These are phyloP conservation scores for Microcebus murinus DNA, from an alignment of 2,113 vertebrate genomes.

Conservation along the genomic window DNA sequence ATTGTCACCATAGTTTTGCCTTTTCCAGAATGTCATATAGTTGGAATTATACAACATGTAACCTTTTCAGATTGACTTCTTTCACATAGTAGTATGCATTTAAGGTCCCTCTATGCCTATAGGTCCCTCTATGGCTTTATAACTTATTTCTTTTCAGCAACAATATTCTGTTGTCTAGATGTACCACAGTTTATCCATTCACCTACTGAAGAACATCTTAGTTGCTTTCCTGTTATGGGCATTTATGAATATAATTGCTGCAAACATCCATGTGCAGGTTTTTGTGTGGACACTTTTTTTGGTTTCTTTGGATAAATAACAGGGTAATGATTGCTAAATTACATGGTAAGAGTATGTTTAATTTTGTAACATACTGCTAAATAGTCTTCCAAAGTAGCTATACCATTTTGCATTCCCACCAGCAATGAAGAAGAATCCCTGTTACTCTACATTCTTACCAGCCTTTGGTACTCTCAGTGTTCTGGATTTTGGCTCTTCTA, in stretches of 20 bases:
- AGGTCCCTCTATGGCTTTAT: not conserved
- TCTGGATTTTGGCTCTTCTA: not conserved
- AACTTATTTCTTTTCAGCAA: not conserved
- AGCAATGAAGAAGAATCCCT: not conserved
- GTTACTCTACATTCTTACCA: not conserved
- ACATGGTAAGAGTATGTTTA: not conserved
- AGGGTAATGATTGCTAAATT: not conserved
- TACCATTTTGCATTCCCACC: not conserved
- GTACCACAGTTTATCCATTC: not conserved
- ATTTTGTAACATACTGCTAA: not conserved
- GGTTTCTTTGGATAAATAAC: not conserved
- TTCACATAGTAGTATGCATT: not conserved
- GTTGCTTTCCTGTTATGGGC: not conserved
- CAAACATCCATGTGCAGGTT: not conserved
- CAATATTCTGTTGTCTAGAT: not conserved
- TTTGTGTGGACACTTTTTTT: constrained; percentile 10
- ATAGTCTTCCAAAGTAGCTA: not conserved
- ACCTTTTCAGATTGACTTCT: not conserved
- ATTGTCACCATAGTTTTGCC: not conserved
- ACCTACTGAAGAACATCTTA: not conserved
- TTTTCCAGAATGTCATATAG: not conserved
- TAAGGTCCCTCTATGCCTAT: not conserved
- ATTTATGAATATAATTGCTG: not conserved
- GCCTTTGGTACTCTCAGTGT: not conserved
- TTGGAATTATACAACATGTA: not conserved